Evolutionary conservation across 2,113 vertebrate species (phyloP), one percentile per base, ranked within the genome.

Genomic region (Uria aalge): DNA sequence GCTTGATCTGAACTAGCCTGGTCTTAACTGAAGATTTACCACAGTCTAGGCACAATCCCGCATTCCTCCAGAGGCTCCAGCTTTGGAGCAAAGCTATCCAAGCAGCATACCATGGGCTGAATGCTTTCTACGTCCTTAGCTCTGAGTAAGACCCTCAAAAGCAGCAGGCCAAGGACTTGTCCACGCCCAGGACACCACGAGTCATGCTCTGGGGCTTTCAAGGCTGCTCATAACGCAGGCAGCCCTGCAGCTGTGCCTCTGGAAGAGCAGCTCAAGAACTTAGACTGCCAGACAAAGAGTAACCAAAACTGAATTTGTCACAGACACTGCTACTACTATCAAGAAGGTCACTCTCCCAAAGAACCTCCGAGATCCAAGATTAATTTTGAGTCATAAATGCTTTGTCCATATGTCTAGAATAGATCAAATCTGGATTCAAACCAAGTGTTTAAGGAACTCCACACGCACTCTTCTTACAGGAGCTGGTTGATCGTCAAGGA

Each of bases 291-390:
- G 32, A 36, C 60, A 53, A 3, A 12, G 26, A 64, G 26, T 1
- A 36, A 17, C 36, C 14, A 24, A 55, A 63, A 72, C 11, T 15
- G 30, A 64, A 8, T 36, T 85, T 67, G 21, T 66, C 79, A 23
- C 64, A 60, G 34, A 20, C 9, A 3, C 57, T 48, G 13, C 50
- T 85, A 21, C 17, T 40, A 3, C 8, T 40, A 5, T 20, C 38
- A 53, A 48, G 12, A 56, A 85, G 22, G 38, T 30, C 53, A 14
- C 47, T 17, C 8, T 41, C 7, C 26, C 5, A 0, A 0, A 59
- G 52, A 59, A 34, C 3, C 32, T 45, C 32, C 47, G 55, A 57
- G 36, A 40, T 52, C 30, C 34, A 24, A 52, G 38, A 73, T 34
- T 14, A 63, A 75, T 79, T 86, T 40, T 63, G 18, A 38, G 11